Conservation (phyloP, 2,113 vertebrate genomes). For the Myodes glareolus region DNA sequence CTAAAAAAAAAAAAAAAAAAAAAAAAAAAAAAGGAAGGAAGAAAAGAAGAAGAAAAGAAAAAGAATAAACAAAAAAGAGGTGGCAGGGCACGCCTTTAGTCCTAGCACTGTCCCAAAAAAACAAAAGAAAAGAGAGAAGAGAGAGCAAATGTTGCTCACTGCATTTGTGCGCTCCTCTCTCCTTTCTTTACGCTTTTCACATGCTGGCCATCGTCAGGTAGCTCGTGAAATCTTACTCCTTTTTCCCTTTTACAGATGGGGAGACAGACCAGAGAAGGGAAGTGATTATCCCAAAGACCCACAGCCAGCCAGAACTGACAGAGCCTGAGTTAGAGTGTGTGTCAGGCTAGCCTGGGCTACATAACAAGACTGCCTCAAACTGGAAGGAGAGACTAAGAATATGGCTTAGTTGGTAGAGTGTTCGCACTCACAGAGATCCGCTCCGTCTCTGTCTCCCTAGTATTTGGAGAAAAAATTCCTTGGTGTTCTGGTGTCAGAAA, state of each 20-base stretch:
- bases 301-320: neutral
- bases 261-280: neutral
- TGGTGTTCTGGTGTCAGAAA: accelerated
- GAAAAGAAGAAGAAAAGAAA: no score
- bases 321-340: neutral
- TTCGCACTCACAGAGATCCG: neutral
- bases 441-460: neutral
- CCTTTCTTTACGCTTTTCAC: neutral
- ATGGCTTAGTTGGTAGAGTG: neutral
- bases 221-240: neutral
- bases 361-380: neutral
- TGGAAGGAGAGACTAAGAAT: neutral
- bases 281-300: neutral
- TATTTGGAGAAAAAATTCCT: no score
- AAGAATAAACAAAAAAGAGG: no score
- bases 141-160: neutral
- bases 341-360: neutral
- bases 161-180: no score
- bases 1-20: no score
- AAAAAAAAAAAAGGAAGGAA: no score
- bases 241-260: neutral
- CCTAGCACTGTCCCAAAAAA: no score
- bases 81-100: no score
- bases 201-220: neutral
- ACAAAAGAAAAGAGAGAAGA: neutral